phyloP scores from a whole-genome alignment of 2,113 vertebrate genomes.

The Phocoena phocoena region DNA sequence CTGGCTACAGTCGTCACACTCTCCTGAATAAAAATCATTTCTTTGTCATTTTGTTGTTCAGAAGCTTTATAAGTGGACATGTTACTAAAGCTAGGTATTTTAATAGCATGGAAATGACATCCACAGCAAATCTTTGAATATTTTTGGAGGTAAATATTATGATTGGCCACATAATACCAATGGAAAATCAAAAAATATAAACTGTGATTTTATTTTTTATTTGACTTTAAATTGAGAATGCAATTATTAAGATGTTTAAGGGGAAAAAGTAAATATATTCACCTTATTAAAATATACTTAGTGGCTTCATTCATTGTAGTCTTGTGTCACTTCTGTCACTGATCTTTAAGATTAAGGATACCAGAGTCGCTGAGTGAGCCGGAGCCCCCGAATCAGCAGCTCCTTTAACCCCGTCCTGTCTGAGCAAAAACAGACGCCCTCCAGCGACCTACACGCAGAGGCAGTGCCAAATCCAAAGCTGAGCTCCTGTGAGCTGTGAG shows the following conservation, averaged over 20 bases:
- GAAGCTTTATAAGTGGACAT: neutral
- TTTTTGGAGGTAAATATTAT: neutral
- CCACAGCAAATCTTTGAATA: neutral
- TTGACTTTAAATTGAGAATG: neutral
- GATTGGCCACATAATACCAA: neutral
- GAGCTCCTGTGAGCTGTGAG: too few species aligned
- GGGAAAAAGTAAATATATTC: neutral
- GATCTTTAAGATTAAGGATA: neutral
- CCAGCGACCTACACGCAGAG: too few species aligned
- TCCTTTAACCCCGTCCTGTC: too few species aligned
- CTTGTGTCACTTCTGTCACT: neutral
- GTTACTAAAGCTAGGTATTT: neutral
- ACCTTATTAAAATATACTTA: neutral
- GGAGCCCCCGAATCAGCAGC: too few species aligned
- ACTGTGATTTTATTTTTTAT: neutral
- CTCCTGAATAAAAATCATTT: neutral
- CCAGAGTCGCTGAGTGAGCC: neutral
- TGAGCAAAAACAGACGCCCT: too few species aligned
- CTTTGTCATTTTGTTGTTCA: neutral
- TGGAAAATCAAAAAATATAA: neutral
- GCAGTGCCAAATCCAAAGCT: too few species aligned
- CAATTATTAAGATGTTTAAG: neutral
- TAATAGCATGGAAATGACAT: neutral
- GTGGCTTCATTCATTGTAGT: neutral
- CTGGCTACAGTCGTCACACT: neutral